Base-by-base conservation (phyloP, 1,140 invertebrate genomes). In the Pseudoatta argentina region DNA sequence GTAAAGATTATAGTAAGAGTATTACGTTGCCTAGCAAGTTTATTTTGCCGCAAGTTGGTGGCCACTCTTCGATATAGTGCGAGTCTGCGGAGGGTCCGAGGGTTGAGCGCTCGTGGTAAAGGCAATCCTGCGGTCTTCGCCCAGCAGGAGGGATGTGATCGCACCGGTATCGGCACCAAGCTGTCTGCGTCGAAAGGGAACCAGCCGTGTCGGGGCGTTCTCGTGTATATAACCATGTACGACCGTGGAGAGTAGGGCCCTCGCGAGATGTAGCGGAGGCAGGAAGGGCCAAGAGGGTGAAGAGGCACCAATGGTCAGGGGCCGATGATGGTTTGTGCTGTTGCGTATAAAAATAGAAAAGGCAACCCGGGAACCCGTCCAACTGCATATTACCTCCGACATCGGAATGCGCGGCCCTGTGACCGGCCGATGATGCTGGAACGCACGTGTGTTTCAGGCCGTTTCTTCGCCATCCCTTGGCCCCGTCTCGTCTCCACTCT, bases 101-200 rank as follows among this genome's bases (percentile, higher is more conserved):
- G 88, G 86, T 82, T 89, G 88, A 88, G 81, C 85, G 78, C 86
- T 89, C 87, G 76, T 76, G 77, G 34, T 66, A 64, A 87, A 91
- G 24, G 85, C 75, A 81, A 59, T 73, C 63, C 85, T 89, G 88
- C 69, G 91, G 90, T 75, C 55, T 53, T 86, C 55, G 83, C 93
- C 72, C 93, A 92, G 92, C 93, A 88, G 93, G 93, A 93, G 93
- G 93, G 91, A 89, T 75, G 71, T 67, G 72, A 73, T 81, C 69
- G 53, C 91, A 89, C 64, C 66, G 93, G 94, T 93, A 94, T 93
- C 93, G 94, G 94, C 94, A 94, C 94, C 94, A 94, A 82, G 93
- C 94, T 94, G 94, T 94, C 94, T 94, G 92, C 88, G 88, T 89
- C 91, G 89, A 89, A 87, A 86, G 77, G 63, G 27, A 87, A 83